These are phyloP conservation scores for Hippopotamyrus pictus DNA, from an alignment of 2,797 vertebrate species.

Conservation along the genomic window DNA sequence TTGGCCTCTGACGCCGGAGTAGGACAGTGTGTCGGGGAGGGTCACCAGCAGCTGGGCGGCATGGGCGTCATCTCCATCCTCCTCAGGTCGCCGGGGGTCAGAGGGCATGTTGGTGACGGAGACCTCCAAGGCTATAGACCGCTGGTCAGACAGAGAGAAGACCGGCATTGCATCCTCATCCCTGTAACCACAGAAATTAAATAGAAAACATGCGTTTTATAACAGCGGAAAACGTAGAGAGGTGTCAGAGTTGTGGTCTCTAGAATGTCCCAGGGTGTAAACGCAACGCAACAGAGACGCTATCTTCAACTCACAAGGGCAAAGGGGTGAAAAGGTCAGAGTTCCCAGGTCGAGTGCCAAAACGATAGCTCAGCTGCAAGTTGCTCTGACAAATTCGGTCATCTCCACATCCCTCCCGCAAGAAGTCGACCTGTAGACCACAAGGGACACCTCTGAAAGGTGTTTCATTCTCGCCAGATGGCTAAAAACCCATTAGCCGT, in stretches of 20 bases:
- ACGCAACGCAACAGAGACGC: background rate
- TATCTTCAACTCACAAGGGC: conserved; percentile 62
- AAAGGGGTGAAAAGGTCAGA: conserved; percentile 70
- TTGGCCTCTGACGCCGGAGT: conserved; percentile 64
- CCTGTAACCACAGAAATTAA: conserved; percentile 34
- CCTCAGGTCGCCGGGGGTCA: conserved; percentile 58
- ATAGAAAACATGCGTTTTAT: background rate
- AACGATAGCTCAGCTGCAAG: conserved; percentile 72
- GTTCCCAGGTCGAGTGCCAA: conserved; percentile 62
- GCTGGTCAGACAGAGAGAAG: conserved; percentile 78
- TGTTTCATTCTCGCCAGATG: background rate
- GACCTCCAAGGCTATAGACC: conserved; percentile 75
- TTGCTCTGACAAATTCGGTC: conserved; percentile 95
- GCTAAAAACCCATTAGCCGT: background rate
- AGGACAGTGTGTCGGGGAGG: conserved; percentile 71
- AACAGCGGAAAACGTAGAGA: background rate
- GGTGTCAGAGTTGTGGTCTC: background rate
- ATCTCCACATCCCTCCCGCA: conserved; percentile 81
- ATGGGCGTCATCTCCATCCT: conserved; percentile 85
- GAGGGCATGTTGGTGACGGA: conserved; percentile 78
- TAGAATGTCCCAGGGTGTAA: background rate
- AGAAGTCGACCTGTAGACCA: conserved; percentile 75
- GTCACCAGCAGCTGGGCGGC: conserved; percentile 73
- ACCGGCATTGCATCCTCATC: conserved; percentile 64
- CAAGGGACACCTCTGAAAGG: background rate